These are phyloP conservation scores for Eurypyga helias DNA, from an alignment of 2,113 vertebrate species.

Conservation along the genomic window DNA sequence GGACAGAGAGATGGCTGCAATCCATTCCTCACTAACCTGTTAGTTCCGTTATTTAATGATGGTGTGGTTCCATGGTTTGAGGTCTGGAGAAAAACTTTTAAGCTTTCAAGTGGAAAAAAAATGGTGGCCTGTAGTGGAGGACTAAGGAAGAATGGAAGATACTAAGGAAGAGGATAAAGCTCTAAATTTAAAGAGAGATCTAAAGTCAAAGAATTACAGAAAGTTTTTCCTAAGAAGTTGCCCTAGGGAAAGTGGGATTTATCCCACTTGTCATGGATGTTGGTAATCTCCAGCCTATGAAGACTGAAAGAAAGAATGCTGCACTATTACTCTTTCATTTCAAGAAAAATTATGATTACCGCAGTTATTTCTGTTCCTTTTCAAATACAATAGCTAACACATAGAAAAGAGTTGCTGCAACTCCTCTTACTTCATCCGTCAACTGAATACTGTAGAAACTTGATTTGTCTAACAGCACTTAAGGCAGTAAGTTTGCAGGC, in stretches of 20 bases:
- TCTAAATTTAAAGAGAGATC: not conserved
- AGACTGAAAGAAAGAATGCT: not conserved
- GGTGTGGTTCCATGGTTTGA: not conserved
- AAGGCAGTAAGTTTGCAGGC: not conserved
- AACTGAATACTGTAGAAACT: not conserved
- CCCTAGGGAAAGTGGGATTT: not conserved
- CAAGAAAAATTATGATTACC: not conserved
- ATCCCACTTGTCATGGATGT: not conserved
- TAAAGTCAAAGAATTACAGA: not conserved
- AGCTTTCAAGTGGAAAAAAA: not conserved
- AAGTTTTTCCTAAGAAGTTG: not conserved
- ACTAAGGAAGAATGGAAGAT: not conserved
- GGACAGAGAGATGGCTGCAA: not conserved
- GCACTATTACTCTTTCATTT: not conserved
- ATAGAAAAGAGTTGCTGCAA: not conserved
- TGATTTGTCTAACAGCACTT: conserved; percentile 2
- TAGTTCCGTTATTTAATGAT: not conserved
- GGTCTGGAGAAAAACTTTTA: not conserved
- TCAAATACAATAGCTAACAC: not conserved
- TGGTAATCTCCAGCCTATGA: not conserved
- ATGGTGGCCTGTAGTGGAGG: not conserved
- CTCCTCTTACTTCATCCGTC: conserved; percentile 8
- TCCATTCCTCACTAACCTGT: not conserved
- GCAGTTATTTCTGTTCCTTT: not conserved
- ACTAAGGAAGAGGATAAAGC: not conserved